Conservation (phyloP, 2,888 invertebrate genomes). For the Drosophila barbarae region DNA sequence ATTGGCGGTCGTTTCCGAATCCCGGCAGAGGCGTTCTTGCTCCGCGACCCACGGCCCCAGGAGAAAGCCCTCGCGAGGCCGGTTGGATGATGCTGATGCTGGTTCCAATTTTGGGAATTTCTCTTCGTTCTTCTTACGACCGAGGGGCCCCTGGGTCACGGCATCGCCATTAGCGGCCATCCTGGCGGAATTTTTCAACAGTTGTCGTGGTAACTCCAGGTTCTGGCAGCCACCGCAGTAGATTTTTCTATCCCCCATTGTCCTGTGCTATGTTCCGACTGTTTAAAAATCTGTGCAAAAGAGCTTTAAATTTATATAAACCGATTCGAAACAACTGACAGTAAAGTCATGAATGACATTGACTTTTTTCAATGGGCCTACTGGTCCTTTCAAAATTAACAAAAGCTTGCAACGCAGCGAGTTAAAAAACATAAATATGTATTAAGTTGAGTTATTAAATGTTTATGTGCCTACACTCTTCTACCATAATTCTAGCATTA, state of each 20-base stretch:
- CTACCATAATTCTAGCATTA: no score
- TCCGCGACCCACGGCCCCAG: constrained; percentile 41
- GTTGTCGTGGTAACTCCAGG: constrained; percentile 29
- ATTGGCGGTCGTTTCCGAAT: not conserved
- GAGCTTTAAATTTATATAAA: constrained; percentile 16
- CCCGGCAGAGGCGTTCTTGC: constrained; percentile 23
- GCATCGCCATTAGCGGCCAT: not conserved
- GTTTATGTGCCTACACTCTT: no score
- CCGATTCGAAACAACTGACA: constrained; percentile 8
- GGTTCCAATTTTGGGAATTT: not conserved
- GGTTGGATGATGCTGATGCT: not conserved
- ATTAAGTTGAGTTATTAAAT: no score
- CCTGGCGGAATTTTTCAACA: not conserved
- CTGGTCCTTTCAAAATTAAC: not conserved
- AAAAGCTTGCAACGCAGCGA: not conserved
- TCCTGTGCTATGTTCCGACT: not conserved
- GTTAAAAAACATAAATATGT: no score
- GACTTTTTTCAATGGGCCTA: not conserved
- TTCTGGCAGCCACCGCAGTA: constrained; percentile 60
- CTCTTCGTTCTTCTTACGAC: not conserved
- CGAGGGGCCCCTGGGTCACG: not conserved
- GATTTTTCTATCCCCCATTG: constrained; percentile 53
- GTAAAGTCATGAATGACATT: not conserved
- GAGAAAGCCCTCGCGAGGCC: constrained; percentile 33
- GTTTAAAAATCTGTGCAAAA: constrained; percentile 7